Evolutionary conservation across 2,113 vertebrate genomes (phyloP).

Genomic region (Barbus barbus): DNA sequence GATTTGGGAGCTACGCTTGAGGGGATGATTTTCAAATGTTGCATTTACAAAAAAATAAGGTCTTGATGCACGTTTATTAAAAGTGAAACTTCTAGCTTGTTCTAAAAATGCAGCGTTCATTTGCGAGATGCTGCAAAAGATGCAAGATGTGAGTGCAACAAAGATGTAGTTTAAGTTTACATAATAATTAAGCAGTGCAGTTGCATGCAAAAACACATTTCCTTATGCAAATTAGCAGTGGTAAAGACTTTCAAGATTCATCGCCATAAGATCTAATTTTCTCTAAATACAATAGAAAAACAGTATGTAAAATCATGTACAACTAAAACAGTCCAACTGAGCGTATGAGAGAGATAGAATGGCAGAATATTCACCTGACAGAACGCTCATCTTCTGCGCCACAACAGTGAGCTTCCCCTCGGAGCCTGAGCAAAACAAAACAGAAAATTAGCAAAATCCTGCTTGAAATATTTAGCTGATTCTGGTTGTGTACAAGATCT

Average conservation of each 20-base stretch:
- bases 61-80: not conserved
- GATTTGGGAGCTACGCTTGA: not conserved
- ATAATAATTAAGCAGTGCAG: not conserved
- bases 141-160: not conserved
- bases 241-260: not conserved
- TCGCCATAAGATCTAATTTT: not conserved
- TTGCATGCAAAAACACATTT: not conserved
- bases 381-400: slow-evolving; percentile 93
- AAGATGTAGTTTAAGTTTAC: not conserved
- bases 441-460: not conserved
- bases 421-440: slow-evolving; percentile 77
- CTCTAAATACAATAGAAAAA: not conserved
- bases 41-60: not conserved
- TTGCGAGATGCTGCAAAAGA: not conserved
- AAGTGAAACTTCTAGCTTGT: not conserved
- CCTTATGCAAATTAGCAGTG: not conserved
- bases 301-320: not conserved
- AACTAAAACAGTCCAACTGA: not conserved
- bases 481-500: not conserved
- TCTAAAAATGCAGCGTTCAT: not conserved
- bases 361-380: slow-evolving; percentile 89
- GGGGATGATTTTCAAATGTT: not conserved
- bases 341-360: not conserved
- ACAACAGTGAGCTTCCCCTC: slow-evolving; percentile 93
- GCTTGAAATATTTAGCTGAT: not conserved